These are phyloP conservation scores for Cephus sareptanus DNA, from an alignment of 2,888 invertebrate species.

Conservation along the genomic window DNA sequence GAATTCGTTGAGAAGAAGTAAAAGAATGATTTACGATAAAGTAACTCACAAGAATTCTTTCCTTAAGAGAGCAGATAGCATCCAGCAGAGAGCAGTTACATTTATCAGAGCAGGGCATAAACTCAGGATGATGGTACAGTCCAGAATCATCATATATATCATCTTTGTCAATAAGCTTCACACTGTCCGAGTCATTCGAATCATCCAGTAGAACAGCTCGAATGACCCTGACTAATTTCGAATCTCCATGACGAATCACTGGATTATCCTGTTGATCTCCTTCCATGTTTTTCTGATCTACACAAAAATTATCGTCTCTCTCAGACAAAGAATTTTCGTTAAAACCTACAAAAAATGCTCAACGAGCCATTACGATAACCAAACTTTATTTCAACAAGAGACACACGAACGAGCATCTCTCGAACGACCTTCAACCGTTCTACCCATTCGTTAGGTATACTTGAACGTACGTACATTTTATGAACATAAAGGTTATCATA, in stretches of 20 bases:
- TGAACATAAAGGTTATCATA: neutral
- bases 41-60: constrained; percentile 24
- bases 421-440: neutral
- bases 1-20: neutral
- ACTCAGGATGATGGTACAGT: neutral
- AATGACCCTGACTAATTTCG: neutral
- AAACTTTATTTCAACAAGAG: neutral
- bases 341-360: neutral
- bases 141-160: neutral
- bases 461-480: neutral
- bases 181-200: neutral
- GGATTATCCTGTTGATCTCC: neutral
- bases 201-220: neutral
- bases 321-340: constrained; percentile 13
- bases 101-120: constrained; percentile 27
- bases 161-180: neutral
- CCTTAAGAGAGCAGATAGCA: constrained; percentile 24
- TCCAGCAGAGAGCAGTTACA: constrained; percentile 31
- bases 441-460: neutral
- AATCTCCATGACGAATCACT: neutral
- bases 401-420: neutral
- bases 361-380: neutral
- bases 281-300: neutral
- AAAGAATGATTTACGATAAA: constrained; percentile 4
- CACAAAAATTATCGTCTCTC: constrained; percentile 10